Evolutionary conservation across 2,797 vertebrate species (phyloP), one percentile per base, ranked within the genome.

Genomic region (Lindbergichthys nudifrons): DNA sequence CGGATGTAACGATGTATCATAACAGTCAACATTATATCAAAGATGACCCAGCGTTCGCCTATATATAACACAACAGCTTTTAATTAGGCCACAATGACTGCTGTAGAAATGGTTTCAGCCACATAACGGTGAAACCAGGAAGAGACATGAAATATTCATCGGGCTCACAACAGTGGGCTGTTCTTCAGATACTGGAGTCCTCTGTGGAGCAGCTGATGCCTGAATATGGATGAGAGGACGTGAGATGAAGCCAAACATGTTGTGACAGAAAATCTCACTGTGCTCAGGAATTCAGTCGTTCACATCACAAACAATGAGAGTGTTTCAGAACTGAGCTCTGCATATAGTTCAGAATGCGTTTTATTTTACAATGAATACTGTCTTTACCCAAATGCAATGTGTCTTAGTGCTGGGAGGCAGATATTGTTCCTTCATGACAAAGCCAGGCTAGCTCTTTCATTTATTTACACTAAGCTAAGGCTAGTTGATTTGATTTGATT

Each of bases 201-300:
- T 70, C 65, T 80, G 67, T 4, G 21, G 73, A 77, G 19, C 75
- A 68, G 82, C 76, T 77, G 74, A 81, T 70, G 62, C 58, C 73
- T 85, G 83, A 86, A 89, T 89, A 88, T 88, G 84, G 80, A 89
- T 89, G 88, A 88, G 83, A 63, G 30, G 73, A 67, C 45, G 39
- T 57, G 61, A 73, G 70, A 76, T 42, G 62, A 59, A 42, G 66
- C 41, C 74, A 60, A 64, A 80, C 61, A 73, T 75, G 61, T 41
- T 56, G 70, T 26, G 79, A 65, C 83, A 79, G 65, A 75, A 77
- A 81, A 86, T 82, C 68, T 72, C 63, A 58, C 84, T 86, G 82
- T 83, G 65, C 52, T 70, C 47, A 32, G 68, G 75, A 77, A 79
- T 74, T 52, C 76, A 69, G 3, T 60, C 79, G 51, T 69, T 79